Evolutionary conservation across 2,113 vertebrate species (phyloP), one percentile per base, ranked within the genome.

Genomic region (Progne subis): DNA sequence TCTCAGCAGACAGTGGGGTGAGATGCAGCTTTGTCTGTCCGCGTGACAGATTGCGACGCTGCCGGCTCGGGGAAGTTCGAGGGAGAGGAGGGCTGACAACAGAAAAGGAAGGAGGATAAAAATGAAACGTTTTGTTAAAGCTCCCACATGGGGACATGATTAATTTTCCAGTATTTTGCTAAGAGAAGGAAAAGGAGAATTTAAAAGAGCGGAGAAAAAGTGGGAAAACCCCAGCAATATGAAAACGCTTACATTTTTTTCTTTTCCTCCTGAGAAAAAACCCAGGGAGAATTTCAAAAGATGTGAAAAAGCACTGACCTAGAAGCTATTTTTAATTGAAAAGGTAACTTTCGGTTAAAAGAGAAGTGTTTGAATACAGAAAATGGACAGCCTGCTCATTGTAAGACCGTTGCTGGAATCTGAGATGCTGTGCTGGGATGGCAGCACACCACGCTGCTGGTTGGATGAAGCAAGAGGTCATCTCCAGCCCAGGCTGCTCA

Each of bases 21-120:
- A 78, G 95, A 81, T 93, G 94, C 95, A 94, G 95, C 95, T 83
- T 92, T 18, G 91, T 88, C 95, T 95, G 86, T 77, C 92, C 17
- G 7, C 0, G 4, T 96, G 94, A 94, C 95, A 94, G 94, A 95
- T 95, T 97, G 95, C 95, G 76, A 32, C 1, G 10, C 91, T 90
- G 96, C 94, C 4, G 39, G 76, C 75, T 74, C 1, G 0, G 80
- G 76, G 76, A 95, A 60, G 46, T 82, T 80, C 1, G 9, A 64
- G 72, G 88, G 80, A 86, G 63, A 77, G 92, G 52, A 83, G 65
- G 14, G 50, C 79, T 77, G 94, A 93, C 88, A 90, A 50, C 47
- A 43, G 96, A 84, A 86, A 92, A 93, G 76, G 81, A 86, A 85
- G 85, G 47, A 41, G 91, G 86, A 92, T 95, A 25, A 88, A 95